Base-by-base conservation (phyloP, 2,888 invertebrate species). In the Cephus nigrinus region DNA sequence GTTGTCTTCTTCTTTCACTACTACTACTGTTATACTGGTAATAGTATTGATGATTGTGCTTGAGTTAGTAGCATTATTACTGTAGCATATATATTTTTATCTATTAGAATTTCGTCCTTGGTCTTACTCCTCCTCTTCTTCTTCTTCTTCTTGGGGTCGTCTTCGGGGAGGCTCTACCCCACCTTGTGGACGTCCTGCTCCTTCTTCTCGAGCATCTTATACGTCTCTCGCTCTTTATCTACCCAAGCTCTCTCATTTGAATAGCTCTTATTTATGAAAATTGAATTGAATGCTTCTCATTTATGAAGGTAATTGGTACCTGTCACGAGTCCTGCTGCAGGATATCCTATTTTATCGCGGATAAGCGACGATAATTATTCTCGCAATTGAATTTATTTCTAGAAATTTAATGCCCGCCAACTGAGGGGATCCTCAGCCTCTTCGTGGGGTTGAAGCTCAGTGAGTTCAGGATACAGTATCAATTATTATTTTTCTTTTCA, bases 81-180 rank as follows among this genome's bases (percentile, higher is more conserved):
- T 90, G 92, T 91, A 90, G 89, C 90, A 91, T 91, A 92, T 92
- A 90, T 91, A 91, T 35, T 30, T 34, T n/a, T 31, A 32, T 30
- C 74, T 40, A 31, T 69, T 30, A 55, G 23, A 55, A 55, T 55
- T 55, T 55, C 23, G 55, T 71, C 32, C 71, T 71, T 71, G 32
- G 71, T 71, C 71, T 71, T 71, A 12, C 15, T 31, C 69, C 69
- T 71, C 71, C 0, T 71, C 35, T n/a, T 69, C 35, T 55, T 36
- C 76, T 40, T 73, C 71, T 68, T 33, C 74, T 76, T 76, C 76
- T 76, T 55, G 55, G 55, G 55, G 55, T 55, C 55, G 55, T 55
- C 23, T 23, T 55, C 55, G 9, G 9, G 55, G 23, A 55, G 55
- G 0, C 23, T 55, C 55, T 23, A 55, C 55, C 55, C 55, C 23